These are phyloP conservation scores for Pao palembangensis DNA, from an alignment of 2,113 vertebrate genomes.

Conservation along the genomic window DNA sequence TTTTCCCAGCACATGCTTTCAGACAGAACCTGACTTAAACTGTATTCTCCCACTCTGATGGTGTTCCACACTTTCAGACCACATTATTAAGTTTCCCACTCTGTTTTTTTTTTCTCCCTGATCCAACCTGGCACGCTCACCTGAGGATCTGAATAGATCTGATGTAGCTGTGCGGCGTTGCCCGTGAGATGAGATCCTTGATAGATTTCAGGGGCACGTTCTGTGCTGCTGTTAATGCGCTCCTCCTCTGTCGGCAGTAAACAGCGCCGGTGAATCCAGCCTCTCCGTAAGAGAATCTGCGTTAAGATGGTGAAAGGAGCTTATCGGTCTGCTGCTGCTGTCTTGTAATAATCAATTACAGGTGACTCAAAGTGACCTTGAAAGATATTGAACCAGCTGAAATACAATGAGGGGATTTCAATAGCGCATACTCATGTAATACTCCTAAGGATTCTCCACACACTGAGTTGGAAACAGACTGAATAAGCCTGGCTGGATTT, in stretches of 20 bases:
- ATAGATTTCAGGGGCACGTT: constrained; percentile 21
- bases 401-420: constrained; percentile 68
- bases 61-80: not conserved
- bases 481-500: constrained; percentile 45
- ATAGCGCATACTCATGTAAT: constrained; percentile 49
- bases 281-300: constrained; percentile 50
- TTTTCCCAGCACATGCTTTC: constrained; percentile 3
- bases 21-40: constrained; percentile 48
- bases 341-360: constrained; percentile 72
- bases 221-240: constrained; percentile 32
- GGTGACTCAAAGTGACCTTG: constrained; percentile 67
- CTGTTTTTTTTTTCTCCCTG: constrained; percentile 3
- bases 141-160: no score
- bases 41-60: constrained; percentile 10
- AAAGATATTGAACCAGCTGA: constrained; percentile 62
- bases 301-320: constrained; percentile 56
- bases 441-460: constrained; percentile 50
- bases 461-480: constrained; percentile 40
- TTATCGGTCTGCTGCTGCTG: constrained; percentile 53
- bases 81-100: not conserved
- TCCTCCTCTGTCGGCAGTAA: constrained; percentile 32
- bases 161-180: not conserved
- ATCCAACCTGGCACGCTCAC: not conserved
- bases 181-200: constrained; percentile 32
- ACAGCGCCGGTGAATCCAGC: constrained; percentile 35